Conservation (phyloP, 2,888 invertebrate species). For the Oxytorus armatus region DNA sequence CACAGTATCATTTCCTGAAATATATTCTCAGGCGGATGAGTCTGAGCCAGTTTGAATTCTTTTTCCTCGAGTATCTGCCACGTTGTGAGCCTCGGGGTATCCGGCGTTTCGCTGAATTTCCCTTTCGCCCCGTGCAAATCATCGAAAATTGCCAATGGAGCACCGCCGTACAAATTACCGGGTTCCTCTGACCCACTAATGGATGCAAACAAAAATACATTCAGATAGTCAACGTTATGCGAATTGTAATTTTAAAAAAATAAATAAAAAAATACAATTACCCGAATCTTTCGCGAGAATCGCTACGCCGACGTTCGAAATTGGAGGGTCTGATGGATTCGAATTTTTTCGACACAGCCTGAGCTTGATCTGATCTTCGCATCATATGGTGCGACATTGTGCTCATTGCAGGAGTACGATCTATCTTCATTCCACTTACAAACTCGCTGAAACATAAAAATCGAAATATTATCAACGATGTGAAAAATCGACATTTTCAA, state of each 20-base stretch:
- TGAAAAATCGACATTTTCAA: too few relatives aligned
- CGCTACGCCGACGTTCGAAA: not conserved
- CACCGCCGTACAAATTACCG: constrained; percentile 86
- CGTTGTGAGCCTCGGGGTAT: constrained; percentile 86
- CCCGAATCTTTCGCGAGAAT: not conserved
- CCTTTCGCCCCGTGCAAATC: too few relatives aligned
- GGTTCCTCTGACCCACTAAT: constrained; percentile 2
- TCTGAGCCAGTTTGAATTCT: constrained; percentile 88
- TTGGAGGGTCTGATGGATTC: not conserved
- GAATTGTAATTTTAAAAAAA: not conserved
- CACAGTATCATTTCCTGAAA: constrained; percentile 97
- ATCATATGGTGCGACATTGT: not conserved
- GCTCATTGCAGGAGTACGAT: constrained; percentile 85
- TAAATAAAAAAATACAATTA: constrained; percentile 4
- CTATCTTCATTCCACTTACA: constrained; percentile 92
- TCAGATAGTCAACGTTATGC: too few relatives aligned
- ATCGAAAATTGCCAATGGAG: constrained; percentile 88
- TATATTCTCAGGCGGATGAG: constrained; percentile 93
- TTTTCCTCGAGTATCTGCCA: constrained; percentile 89
- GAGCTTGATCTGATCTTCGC: constrained; percentile 15
- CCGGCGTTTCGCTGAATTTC: constrained; percentile 55
- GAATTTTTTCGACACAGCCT: constrained; percentile 38
- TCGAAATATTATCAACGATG: too few relatives aligned
- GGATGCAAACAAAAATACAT: not conserved
- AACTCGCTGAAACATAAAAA: constrained; percentile 87